These are phyloP conservation scores for Chelon labrosus DNA, from an alignment of 2,797 vertebrate genomes.

Conservation along the genomic window DNA sequence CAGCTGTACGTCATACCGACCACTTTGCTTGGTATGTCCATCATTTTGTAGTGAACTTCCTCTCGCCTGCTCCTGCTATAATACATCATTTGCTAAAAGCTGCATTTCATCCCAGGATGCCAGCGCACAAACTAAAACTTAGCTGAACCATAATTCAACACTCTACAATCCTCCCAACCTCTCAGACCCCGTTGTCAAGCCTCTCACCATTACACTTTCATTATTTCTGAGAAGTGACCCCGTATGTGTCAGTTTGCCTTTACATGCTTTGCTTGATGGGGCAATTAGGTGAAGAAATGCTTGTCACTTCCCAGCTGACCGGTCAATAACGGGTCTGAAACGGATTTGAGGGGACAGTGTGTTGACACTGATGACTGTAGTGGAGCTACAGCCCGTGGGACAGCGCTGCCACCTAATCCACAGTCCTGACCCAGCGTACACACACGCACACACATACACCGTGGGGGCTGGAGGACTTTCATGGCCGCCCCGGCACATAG, in stretches of 20 bases:
- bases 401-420: constrained; percentile 59
- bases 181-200: constrained; percentile 32
- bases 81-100: constrained; percentile 49
- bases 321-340: constrained; percentile 50
- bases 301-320: constrained; percentile 32
- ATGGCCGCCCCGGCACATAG: constrained; percentile 47
- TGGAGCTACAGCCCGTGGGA: constrained; percentile 53
- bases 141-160: constrained; percentile 37
- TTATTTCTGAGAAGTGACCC: constrained; percentile 37
- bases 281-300: constrained; percentile 66
- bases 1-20: constrained; percentile 38
- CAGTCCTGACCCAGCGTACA: constrained; percentile 57
- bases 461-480: constrained; percentile 57
- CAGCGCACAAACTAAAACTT: constrained; percentile 37
- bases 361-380: constrained; percentile 68
- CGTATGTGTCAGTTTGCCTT: constrained; percentile 58
- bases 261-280: constrained; percentile 57
- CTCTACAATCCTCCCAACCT: constrained; percentile 7
- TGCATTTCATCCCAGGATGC: constrained; percentile 43
- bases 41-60: constrained; percentile 35
- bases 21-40: constrained; percentile 9
- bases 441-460: constrained; percentile 39
- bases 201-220: constrained; percentile 26
- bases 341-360: constrained; percentile 59
- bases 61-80: constrained; percentile 28